Evolutionary conservation across 2,113 vertebrate species (phyloP), one percentile per base, ranked within the genome.

Genomic region (Pelecanus crispus): DNA sequence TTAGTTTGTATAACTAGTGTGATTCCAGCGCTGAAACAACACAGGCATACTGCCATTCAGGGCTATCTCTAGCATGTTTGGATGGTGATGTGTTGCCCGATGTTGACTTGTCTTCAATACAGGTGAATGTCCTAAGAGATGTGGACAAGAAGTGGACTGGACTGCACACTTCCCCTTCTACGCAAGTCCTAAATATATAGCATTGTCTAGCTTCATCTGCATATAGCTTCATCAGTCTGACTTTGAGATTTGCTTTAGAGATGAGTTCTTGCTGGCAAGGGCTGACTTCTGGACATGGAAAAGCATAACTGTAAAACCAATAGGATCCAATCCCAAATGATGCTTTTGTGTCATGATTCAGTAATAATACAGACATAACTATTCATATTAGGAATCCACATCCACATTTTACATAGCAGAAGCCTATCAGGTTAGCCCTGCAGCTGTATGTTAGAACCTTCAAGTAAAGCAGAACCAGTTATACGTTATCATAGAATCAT

Each of bases 111-210:
- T 21, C 25, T 70, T 81, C 36, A 32, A 5, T 20, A 26, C 5
- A 36, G 17, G 8, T 47, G 24, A 86, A 50, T 21, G n/a, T 44
- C 40, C 32, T 3, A 2, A 31, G 45, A 52, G 29, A 73, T 36
- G 14, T 18, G 21, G 56, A 9, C 0, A 0, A 14, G 11, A 32
- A 14, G 21, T n/a, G 53, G 24, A 15, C 40, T 53, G 36, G 18
- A 15, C 20, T 17, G 15, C 34, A 53, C 0, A 16, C 15, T 63
- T 63, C 7, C 14, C 29, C 55, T n/a, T 12, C 15, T 42, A 81
- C 62, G 9, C 16, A 63, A 49, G 53, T 63, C 49, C 53, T 59
- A 58, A 72, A 47, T 58, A n/a, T 6, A 26, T 13, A 19, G 26
- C 31, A 28, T 19, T 40, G 11, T 21, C 9, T 7, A 26, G 17